phyloP scores from a whole-genome alignment of 1,140 invertebrate species.

The Fopius arisanus region DNA sequence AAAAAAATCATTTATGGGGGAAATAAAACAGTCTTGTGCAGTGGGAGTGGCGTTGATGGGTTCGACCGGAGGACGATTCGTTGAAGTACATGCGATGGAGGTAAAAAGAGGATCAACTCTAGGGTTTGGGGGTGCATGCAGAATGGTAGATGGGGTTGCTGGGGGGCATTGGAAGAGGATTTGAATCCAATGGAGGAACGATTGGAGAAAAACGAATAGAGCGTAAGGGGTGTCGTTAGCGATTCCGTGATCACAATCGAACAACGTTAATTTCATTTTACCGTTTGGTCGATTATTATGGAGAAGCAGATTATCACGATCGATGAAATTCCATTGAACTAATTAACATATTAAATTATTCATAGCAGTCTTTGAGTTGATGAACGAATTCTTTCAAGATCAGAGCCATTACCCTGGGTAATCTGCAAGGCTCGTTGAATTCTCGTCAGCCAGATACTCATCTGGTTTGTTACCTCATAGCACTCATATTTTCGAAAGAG shows the following conservation, averaged over 20 bases:
- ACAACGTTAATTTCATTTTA: slow-evolving; percentile 32
- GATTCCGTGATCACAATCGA: slow-evolving; percentile 26
- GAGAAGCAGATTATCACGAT: neutral
- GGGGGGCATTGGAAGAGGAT: slow-evolving; percentile 24
- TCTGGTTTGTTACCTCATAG: neutral
- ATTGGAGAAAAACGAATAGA: slow-evolving; percentile 19
- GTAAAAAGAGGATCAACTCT: neutral
- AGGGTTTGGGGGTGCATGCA: neutral
- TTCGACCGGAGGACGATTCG: slow-evolving; percentile 13
- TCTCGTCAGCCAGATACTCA: neutral
- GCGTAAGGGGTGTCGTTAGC: slow-evolving; percentile 18
- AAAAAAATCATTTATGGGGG: slow-evolving; percentile 37
- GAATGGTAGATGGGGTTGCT: neutral
- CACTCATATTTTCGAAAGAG: neutral
- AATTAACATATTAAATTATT: neutral
- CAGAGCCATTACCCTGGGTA: neutral
- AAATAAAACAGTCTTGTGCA: slow-evolving; percentile 27
- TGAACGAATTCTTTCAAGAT: too few species aligned
- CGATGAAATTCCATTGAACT: neutral
- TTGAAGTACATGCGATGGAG: neutral
- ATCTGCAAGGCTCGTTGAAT: neutral
- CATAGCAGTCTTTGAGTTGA: neutral
- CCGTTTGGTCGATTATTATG: slow-evolving; percentile 22
- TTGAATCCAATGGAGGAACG: slow-evolving; percentile 12
- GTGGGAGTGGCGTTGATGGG: slow-evolving; percentile 33